A percentile compares a stretch with the other conserved stretches of the same genome.
These are phyloP conservation scores for Nebria brevicollis DNA, from an alignment of 2,888 invertebrate genomes.

Conservation along the genomic window DNA sequence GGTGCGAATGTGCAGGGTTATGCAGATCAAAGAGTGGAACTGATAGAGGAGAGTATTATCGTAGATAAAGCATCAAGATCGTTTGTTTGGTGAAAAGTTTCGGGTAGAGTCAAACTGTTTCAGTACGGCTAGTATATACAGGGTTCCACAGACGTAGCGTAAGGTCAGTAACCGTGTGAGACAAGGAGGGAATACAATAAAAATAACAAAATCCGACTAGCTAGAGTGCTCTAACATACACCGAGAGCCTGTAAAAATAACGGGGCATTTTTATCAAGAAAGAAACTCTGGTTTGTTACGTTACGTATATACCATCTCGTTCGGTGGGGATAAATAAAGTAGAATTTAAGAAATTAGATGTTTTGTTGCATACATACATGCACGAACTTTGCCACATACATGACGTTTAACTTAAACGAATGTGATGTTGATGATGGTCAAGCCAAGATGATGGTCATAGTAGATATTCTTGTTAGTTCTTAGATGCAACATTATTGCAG, in stretches of 20 bases:
- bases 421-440: constrained; percentile 17
- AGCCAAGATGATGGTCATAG: not conserved
- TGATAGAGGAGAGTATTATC: not conserved
- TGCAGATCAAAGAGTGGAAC: not conserved
- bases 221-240: constrained; percentile 49
- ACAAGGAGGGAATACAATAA: constrained; percentile 60
- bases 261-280: constrained; percentile 63
- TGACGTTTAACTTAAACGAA: constrained; percentile 7
- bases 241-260: constrained; percentile 60
- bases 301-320: not conserved
- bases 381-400: not conserved
- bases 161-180: constrained; percentile 57
- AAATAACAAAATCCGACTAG: constrained; percentile 63
- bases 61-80: not conserved
- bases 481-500: not conserved
- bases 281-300: constrained; percentile 47
- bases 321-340: constrained; percentile 37
- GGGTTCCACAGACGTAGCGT: constrained; percentile 54
- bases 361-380: constrained; percentile 24
- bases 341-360: constrained; percentile 45
- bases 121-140: constrained; percentile 52
- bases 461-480: constrained; percentile 4
- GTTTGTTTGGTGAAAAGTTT: constrained; percentile 42
- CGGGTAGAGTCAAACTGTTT: constrained; percentile 34
- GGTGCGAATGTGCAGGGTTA: no score